Base-by-base conservation (phyloP, 2,113 vertebrate genomes). In the Notarius lentiginosus region DNA sequence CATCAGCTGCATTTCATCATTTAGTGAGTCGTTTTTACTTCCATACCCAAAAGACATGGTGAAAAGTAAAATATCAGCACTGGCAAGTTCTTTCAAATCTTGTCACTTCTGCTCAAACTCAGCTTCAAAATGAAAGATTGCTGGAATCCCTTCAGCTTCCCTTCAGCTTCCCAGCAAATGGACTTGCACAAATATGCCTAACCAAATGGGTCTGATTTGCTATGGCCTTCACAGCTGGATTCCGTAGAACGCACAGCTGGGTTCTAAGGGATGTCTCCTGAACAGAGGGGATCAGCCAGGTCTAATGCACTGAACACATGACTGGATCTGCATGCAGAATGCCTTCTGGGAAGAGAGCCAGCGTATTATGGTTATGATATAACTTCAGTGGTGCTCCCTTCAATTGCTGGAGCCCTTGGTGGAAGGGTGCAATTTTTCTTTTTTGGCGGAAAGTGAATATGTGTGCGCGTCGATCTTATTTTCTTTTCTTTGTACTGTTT, bases 291-390 rank as follows among this genome's bases (percentile, higher is more conserved):
- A 65, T 85, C 83, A 79, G 83, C 66, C 81, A 82, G 84, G 61
- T 61, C 83, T 86, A 58, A 87, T 84, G 68, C 75, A 76, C 61
- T 22, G 84, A 70, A 53, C 76, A 84, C 60, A 15, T 83, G 79
- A 76, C 77, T 87, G 60, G 86, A 89, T 89, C 79, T 80, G 85
- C 86, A 81, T 80, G 83, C 30, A 83, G 91, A 92, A 92, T 90
- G 87, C 89, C 85, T 92, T 94, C 92, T 94, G 93, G 93, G 93
- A 93, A 87, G 56, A 72, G 20, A 85, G 93, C 94, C 94, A 93
- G 89, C 61, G 89, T 90, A 87, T 92, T 93, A 89, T 90, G 90
- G 89, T 87, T 92, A 89, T 91, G 90, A 92, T 91, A 88, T 90
- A 92, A 90, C 91, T 91, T 87, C 89, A 88, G 90, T 92, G 87